Base-by-base conservation (phyloP, 2,797 vertebrate species). In the Ptychobarbus kaznakovi region DNA sequence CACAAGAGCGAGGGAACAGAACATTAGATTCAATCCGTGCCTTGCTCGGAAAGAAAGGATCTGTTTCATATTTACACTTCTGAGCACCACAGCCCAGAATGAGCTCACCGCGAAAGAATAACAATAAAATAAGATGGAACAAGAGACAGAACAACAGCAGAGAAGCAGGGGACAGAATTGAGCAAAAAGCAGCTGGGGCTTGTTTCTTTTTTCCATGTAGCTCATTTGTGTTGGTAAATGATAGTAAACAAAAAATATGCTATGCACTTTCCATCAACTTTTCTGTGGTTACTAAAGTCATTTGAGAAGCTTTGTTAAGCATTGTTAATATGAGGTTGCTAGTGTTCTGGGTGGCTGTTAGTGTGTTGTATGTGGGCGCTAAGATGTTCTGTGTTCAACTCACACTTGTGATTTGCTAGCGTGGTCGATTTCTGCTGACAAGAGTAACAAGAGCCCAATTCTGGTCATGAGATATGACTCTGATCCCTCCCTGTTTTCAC, bases 61-160 rank as follows among this genome's bases (percentile, higher is more conserved):
- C 94, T 95, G 93, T 92, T 94, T 94, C 93, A 94, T 94, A 95
- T 96, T 96, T 95, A 94, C 94, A 96, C 94, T 94, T 95, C 91
- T 92, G 94, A 94, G 91, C 68, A 93, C 93, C 92, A 90, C 90
- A 85, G 92, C 93, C 91, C 92, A 93, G 90, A 94, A 93, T 95
- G 94, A 95, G 92, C 92, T 94, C 94, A 94, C 90, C 88, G 90
- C 87, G 91, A 94, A 90, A 89, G 84, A 84, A 86, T 89, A 93
- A 94, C 90, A 94, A 94, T 91, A 94, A 94, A 92, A 89, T 73
- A 74, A 70, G 76, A 53, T 49, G 49, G 42, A 76, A 61, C 68
- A 25, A 80, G 28, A 77, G 74, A 56, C 0, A 15, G n/a, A 82
- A 56, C 22, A 74, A 83, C 53, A 85, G 66, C 42, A 22, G 49